Percentiles rank a stretch among this genome's conserved stretches.
Evolutionary conservation across 2,113 vertebrate species (phyloP).

Genomic region (Rhadina sibilatrix): DNA sequence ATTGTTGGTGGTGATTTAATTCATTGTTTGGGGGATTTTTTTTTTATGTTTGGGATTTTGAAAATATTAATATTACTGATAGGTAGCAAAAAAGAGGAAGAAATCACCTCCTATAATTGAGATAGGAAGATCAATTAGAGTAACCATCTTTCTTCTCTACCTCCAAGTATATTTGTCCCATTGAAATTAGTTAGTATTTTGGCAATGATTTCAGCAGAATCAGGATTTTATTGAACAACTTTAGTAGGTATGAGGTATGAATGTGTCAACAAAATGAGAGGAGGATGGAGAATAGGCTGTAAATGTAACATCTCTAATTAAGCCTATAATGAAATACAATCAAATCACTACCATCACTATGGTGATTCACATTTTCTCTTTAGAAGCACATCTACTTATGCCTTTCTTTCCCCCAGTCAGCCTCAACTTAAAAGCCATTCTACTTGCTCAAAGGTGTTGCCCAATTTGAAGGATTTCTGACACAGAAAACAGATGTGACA

Average conservation of each 20-base stretch:
- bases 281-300: not conserved
- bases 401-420: not conserved
- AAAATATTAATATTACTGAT: not conserved
- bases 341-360: not conserved
- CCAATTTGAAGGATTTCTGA: not conserved
- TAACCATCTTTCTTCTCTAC: not conserved
- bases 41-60: not conserved
- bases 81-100: not conserved
- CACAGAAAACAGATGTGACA: not conserved
- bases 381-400: not conserved
- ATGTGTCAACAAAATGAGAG: not conserved
- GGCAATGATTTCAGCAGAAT: not conserved
- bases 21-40: rapidly evolving
- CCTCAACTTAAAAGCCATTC: not conserved
- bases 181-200: not conserved
- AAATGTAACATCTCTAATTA: not conserved
- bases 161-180: not conserved
- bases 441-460: not conserved
- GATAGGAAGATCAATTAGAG: not conserved
- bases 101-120: not conserved
- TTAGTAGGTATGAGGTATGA: not conserved
- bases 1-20: not conserved
- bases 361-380: not conserved
- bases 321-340: not conserved
- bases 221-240: not conserved